Conservation (phyloP, 1,140 invertebrate species). For the Cyphomyrmex costatus region DNA sequence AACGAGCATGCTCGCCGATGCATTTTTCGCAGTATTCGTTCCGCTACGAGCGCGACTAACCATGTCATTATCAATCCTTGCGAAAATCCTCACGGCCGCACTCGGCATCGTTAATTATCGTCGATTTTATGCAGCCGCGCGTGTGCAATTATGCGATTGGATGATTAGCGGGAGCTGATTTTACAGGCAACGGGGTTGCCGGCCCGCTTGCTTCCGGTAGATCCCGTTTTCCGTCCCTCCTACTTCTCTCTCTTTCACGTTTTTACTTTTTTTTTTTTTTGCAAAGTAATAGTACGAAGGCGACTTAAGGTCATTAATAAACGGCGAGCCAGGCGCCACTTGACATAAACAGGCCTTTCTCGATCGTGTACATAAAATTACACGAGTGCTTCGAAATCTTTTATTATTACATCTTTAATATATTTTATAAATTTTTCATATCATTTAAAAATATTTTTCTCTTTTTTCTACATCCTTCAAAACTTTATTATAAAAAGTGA, state of each 20-base stretch:
- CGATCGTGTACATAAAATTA: background rate
- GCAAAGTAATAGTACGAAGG: background rate
- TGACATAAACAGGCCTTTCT: background rate
- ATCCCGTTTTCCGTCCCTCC: constrained; percentile 61
- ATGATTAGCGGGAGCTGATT: constrained; percentile 74
- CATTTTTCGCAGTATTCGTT: constrained; percentile 24
- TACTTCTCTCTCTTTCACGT: constrained; percentile 56
- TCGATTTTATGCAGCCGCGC: constrained; percentile 62
- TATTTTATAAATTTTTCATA: background rate
- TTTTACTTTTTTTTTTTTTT: constrained; percentile 42
- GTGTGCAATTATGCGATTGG: constrained; percentile 78
- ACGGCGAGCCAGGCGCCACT: background rate
- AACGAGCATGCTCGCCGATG: constrained; percentile 5
- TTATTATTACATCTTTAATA: background rate
- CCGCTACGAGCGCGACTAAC: constrained; percentile 44
- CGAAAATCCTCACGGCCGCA: constrained; percentile 52
- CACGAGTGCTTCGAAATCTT: background rate
- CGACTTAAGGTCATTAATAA: constrained; percentile 41
- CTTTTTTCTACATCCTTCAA: background rate
- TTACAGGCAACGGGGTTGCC: constrained; percentile 48
- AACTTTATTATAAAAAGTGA: background rate
- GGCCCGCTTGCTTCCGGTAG: constrained; percentile 65
- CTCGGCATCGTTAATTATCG: constrained; percentile 75
- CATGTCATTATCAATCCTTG: constrained; percentile 61
- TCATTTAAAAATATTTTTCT: background rate